Evolutionary conservation across 2,797 vertebrate species (phyloP).

Genomic region (Mus caroli): DNA sequence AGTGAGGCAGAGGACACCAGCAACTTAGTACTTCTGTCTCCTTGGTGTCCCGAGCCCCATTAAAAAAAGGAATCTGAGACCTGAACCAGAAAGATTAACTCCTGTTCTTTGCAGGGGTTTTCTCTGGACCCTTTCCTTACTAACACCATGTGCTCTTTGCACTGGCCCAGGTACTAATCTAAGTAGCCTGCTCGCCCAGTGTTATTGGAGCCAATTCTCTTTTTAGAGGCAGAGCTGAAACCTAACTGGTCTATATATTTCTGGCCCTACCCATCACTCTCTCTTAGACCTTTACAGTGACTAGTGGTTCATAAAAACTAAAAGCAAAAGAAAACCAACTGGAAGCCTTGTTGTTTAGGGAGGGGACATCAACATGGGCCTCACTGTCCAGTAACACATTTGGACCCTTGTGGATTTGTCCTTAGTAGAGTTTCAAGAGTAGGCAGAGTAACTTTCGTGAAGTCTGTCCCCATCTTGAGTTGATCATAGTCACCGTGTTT

Average conservation of each 20-base stretch:
- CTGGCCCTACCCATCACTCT: no score
- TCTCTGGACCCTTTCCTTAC: neutral
- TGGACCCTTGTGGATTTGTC: neutral
- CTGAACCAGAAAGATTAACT: neutral
- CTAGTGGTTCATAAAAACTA: neutral
- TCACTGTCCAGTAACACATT: neutral
- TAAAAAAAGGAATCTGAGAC: neutral
- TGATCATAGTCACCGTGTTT: neutral
- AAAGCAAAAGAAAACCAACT: neutral
- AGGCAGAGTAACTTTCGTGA: neutral
- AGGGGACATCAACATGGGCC: neutral
- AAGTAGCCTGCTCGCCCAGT: neutral
- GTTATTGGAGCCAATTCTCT: neutral
- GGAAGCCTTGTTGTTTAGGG: neutral
- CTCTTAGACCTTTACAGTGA: neutral
- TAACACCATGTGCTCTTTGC: neutral
- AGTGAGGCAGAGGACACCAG: neutral
- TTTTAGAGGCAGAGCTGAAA: neutral
- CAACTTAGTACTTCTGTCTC: neutral
- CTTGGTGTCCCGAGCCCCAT: neutral
- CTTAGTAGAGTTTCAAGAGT: slow-evolving; percentile 11
- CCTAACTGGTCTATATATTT: neutral
- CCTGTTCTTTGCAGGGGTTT: neutral
- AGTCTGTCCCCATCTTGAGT: neutral
- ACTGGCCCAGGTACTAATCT: neutral